Conservation (phyloP, 2,888 invertebrate genomes). For the Tetramorium bicarinatum region DNA sequence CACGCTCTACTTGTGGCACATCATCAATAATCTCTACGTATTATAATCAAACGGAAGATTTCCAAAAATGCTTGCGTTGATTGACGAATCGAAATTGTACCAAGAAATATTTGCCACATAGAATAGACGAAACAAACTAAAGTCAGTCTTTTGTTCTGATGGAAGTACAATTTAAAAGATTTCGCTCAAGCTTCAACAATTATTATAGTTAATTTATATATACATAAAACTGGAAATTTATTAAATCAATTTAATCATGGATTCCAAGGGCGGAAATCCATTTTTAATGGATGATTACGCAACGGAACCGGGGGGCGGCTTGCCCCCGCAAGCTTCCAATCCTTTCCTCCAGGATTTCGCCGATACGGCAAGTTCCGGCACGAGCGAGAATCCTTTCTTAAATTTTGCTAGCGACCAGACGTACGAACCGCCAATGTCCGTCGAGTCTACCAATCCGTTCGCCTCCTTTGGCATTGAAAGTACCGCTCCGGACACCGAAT, state of each 20-base stretch:
- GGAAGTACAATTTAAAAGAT: neutral
- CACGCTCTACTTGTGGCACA: neutral
- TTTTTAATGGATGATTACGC: conserved; percentile 92
- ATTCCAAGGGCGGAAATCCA: conserved; percentile 90
- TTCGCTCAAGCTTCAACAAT: conserved; percentile 11
- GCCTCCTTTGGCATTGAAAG: conserved; percentile 82
- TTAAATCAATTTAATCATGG: conserved; percentile 86
- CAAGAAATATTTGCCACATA: neutral
- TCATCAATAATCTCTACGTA: neutral
- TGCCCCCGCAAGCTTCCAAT: conserved; percentile 88
- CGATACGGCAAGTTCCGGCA: conserved; percentile 76
- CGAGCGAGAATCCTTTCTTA: conserved; percentile 83
- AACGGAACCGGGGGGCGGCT: conserved; percentile 85
- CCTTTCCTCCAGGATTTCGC: conserved; percentile 89
- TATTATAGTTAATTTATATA: neutral
- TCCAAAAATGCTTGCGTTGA: neutral
- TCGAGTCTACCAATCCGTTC: conserved; percentile 85
- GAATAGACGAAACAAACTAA: neutral
- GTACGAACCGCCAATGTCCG: conserved; percentile 73
- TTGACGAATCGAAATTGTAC: neutral
- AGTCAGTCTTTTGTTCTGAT: conserved; percentile 21
- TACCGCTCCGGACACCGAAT: conserved; percentile 58
- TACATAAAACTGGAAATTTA: neutral
- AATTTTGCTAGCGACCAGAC: conserved; percentile 79
- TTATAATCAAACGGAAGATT: neutral